Evolutionary conservation across 2,797 vertebrate genomes (phyloP), one percentile per base, ranked within the genome.

Genomic region (Eleutherodactylus coqui): DNA sequence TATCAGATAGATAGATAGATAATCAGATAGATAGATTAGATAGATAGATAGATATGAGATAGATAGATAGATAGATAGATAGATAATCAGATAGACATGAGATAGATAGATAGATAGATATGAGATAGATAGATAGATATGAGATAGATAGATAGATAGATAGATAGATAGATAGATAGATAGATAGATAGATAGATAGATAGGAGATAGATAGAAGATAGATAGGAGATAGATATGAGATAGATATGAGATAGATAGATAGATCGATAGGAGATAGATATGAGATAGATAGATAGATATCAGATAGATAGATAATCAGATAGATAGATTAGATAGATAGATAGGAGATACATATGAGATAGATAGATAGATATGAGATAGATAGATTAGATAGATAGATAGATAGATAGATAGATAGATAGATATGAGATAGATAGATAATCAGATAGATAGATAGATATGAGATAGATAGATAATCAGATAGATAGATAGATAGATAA

Each of bases 371-470:
- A 60, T 60, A 60, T 0, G 1, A 58, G 55, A 60, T 60, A 60
- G 60, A 62, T 32, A 62, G 58, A 62, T 62, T 67, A 67, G 62
- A 67, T 36, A 67, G 62, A 62, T 32, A 62, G 58, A 62, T 62
- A 32, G 62, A 36, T 67, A 67, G 62, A 67, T 36, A 67, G 62
- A 67, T 36, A 36, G 62, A 67, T 36, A 67, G 16, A 67, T 67
- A 34, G 32, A 19, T 67, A 67, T 29, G 34, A 19, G 62, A 67
- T 67, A 67, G 29, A 34, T 64, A 64, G 60, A 34, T 64, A 53
- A 19, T 19, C 21, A 53, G 51, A 53, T 53, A 53, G 51, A 53
- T 53, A 29, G 27, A 32, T 62, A 27, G n/a, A n/a, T n/a, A n/a
- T n/a, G n/a, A 21, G 58, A 45, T 43, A n/a, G 38, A 73, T 49